These are phyloP conservation scores for Lithosia quadra DNA, from an alignment of 2,888 invertebrate genomes.

Conservation along the genomic window DNA sequence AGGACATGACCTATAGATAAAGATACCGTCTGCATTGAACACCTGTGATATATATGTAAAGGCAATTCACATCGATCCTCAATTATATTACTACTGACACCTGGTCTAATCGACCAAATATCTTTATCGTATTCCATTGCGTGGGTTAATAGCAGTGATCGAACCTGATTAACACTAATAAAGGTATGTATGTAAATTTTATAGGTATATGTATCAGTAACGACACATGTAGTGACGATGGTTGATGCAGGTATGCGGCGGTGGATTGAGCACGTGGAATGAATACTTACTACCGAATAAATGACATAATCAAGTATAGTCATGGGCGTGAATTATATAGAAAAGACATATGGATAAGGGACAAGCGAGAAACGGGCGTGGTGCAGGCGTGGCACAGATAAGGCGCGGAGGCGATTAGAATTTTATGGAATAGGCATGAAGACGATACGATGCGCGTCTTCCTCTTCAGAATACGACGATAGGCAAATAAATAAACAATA, in stretches of 20 bases:
- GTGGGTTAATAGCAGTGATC: conserved; percentile 4
- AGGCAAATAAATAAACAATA: no score
- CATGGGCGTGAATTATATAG: no score
- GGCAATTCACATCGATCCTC: neutral
- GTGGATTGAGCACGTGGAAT: neutral
- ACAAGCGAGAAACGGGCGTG: no score
- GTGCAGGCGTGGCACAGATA: no score
- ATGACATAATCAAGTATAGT: no score
- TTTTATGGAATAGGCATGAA: no score
- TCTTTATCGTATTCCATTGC: neutral
- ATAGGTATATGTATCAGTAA: neutral
- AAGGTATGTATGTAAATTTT: neutral
- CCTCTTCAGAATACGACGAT: no score
- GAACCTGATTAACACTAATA: conserved; percentile 2
- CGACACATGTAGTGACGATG: neutral
- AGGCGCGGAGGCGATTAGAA: no score
- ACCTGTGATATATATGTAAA: neutral
- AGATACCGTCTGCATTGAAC: no score
- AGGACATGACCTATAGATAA: no score
- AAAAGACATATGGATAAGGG: no score
- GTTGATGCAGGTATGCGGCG: neutral
- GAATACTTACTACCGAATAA: neutral
- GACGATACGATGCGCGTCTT: no score
- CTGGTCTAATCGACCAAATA: conserved; percentile 3
- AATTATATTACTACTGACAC: neutral